A percentile compares a stretch with the other conserved stretches of the same genome.
phyloP scores from a whole-genome alignment of 2,113 vertebrate genomes.

The Penelope pileata region DNA sequence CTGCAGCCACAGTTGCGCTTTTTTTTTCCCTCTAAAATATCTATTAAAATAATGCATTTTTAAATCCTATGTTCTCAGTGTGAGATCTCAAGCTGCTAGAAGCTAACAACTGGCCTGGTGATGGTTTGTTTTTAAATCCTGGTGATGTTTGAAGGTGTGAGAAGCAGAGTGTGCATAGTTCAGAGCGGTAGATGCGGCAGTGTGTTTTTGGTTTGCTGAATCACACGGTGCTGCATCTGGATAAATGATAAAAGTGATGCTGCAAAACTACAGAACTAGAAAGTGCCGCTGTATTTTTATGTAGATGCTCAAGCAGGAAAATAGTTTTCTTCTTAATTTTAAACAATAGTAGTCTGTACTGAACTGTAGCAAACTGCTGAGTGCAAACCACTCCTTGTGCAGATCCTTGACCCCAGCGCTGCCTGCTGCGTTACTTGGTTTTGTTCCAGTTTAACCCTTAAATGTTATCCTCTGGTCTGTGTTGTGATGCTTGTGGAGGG shows the following conservation, averaged over 20 bases:
- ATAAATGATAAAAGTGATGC: not conserved
- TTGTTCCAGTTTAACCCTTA: conserved; percentile 13
- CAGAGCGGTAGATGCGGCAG: not conserved
- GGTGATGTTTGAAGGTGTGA: not conserved
- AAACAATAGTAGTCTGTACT: not conserved
- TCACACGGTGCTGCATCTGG: not conserved
- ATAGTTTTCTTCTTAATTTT: not conserved
- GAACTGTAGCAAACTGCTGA: not conserved
- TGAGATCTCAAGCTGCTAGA: not conserved
- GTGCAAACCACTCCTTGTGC: not conserved
- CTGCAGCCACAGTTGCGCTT: not conserved
- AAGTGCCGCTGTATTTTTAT: not conserved
- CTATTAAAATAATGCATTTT: not conserved
- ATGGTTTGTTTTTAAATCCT: not conserved
- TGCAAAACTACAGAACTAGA: not conserved
- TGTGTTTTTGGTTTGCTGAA: too few species aligned
- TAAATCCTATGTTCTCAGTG: not conserved
- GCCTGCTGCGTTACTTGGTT: conserved; percentile 15
- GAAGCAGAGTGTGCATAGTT: not conserved
- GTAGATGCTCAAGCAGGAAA: not conserved
- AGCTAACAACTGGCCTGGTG: not conserved
- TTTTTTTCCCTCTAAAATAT: not conserved
- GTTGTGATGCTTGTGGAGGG: not conserved
- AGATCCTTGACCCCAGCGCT: not conserved
- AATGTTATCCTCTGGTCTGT: not conserved